Base-by-base conservation (phyloP, 2,888 invertebrate species). In the Pasiphila rectangulata region DNA sequence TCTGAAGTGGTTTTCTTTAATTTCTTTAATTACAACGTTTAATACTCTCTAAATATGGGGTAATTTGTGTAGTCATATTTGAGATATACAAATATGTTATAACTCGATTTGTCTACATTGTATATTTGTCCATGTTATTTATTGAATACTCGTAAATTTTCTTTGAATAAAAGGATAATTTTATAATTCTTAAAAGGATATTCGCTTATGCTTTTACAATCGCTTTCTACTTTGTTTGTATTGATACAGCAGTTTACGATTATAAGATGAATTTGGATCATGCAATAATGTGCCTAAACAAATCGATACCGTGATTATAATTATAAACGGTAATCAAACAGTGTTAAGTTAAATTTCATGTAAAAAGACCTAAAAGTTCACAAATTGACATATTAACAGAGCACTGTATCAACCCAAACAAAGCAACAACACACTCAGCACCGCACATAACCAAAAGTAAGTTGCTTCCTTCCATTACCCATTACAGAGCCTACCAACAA, bases 401-500 rank as follows among this genome's bases (percentile, higher is more conserved):
- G 17, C 13, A 21, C 30, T 37, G 16, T 37, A 32, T 19, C 23
- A 37, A 25, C 37, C 29, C 5, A 27, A 41, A 10, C 36, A 3
- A 34, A 4, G 4, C 12, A 16, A 23, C 2, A 4, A 23, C 27
- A 27, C 24, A 34, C 9, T 3, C 16, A 29, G 23, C 17, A 47
- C 30, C 7, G 4, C 6, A 40, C 25, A 35, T 13, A 16, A n/a
- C 5, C 12, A 24, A 37, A 47, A 44, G 48, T 49, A 44, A 49
- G 48, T 49, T 12, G 4, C 9, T 17, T 17, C n/a, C 5, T 20
- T 38, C 15, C 38, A 24, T 38, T 37, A 24, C 15, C 39, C 15
- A 13, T 25, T 15, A 3, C 23, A 27, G 12, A 12, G 10, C 24
- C 46, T 56, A 43, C 54, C 53, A 63, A 51, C 51, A 49, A 54